phyloP scores from a whole-genome alignment of 2,888 invertebrate species.

The Rhamnusium bicolor region DNA sequence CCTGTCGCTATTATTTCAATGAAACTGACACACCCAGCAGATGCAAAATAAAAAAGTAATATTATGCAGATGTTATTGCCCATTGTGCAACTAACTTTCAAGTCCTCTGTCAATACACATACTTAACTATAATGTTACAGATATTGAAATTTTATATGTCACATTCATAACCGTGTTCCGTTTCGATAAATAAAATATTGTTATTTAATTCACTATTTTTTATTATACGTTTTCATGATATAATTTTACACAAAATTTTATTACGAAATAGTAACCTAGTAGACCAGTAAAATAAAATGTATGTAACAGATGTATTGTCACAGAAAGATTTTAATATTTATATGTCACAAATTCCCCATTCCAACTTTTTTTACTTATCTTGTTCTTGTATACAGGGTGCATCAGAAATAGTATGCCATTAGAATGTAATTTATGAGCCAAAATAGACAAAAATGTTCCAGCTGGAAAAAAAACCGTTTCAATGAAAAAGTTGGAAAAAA shows the following conservation, averaged over 20 bases:
- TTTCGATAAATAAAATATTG: neutral
- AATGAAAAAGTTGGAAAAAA: too few species aligned
- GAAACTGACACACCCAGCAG: conserved; percentile 10
- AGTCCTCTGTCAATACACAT: neutral
- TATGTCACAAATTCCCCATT: too few species aligned
- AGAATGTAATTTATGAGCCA: too few species aligned
- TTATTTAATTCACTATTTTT: neutral
- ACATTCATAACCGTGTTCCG: neutral
- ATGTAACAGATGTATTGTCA: neutral
- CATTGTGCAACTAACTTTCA: neutral
- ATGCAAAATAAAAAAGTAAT: neutral
- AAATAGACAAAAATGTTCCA: too few species aligned
- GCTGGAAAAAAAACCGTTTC: too few species aligned
- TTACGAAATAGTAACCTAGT: neutral
- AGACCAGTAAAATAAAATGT: neutral
- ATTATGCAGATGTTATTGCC: conserved; percentile 10
- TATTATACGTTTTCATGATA: neutral
- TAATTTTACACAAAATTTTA: neutral
- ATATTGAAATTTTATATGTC: neutral
- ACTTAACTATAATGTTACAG: neutral
- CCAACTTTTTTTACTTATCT: too few species aligned
- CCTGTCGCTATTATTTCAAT: neutral
- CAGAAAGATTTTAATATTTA: too few species aligned
- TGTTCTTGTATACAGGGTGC: too few species aligned
- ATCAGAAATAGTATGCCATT: too few species aligned